Percentiles rank a stretch among this genome's conserved stretches.
Conservation (phyloP, 2,797 vertebrate species). For the Galago senegalensis region DNA sequence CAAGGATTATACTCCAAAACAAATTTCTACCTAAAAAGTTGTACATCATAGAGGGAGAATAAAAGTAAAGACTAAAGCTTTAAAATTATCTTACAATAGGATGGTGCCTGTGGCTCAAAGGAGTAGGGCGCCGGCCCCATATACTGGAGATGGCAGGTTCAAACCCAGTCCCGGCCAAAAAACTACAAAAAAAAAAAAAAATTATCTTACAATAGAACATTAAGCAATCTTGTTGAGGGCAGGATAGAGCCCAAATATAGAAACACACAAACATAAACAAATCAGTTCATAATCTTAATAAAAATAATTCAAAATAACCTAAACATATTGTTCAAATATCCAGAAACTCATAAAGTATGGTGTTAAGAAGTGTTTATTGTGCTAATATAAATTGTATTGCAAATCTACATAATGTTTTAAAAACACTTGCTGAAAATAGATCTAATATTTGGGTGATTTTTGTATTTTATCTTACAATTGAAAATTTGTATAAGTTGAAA, state of each 20-base stretch:
- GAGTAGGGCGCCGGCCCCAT: too few relatives aligned
- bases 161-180: too few relatives aligned
- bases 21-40: conserved; percentile 9
- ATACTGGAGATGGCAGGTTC: too few relatives aligned
- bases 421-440: conserved; percentile 54
- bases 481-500: conserved; percentile 47
- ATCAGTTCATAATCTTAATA: conserved; percentile 7
- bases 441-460: neutral
- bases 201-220: neutral
- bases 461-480: conserved; percentile 10
- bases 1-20: neutral
- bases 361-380: neutral
- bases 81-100: neutral
- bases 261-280: conserved; percentile 6
- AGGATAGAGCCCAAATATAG: conserved; percentile 14
- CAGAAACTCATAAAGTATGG: conserved; percentile 11
- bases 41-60: neutral
- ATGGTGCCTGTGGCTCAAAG: too few relatives aligned
- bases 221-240: neutral
- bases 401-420: conserved; percentile 2
- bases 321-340: conserved; percentile 37
- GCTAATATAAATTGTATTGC: neutral
- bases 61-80: neutral
- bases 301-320: conserved; percentile 47
- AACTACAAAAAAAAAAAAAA: too few relatives aligned